These are phyloP conservation scores for Montipora sp. DNA, from an alignment of 64 coral and sea anemone genomes.

Conservation along the genomic window DNA sequence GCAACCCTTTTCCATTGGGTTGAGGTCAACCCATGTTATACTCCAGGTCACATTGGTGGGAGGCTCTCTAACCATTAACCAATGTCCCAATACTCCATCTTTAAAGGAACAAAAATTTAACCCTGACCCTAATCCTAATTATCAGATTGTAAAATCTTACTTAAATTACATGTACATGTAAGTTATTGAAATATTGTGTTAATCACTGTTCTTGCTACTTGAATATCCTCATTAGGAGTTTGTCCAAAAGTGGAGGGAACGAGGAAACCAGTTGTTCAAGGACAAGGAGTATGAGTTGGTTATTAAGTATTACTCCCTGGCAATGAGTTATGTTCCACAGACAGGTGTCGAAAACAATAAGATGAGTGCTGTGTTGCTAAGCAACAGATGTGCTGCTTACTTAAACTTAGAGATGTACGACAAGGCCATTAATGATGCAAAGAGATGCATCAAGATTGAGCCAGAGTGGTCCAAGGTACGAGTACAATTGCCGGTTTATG, in stretches of 20 bases:
- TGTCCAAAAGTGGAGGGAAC: slow-evolving; percentile 41
- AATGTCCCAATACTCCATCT: too few species aligned
- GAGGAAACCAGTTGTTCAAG: slow-evolving; percentile 47
- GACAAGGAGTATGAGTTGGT: slow-evolving; percentile 34
- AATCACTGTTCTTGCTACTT: neutral
- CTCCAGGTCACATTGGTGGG: too few species aligned
- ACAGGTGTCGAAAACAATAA: neutral
- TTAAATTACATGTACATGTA: neutral
- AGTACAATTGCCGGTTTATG: too few species aligned
- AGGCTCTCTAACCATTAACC: too few species aligned
- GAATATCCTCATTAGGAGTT: neutral
- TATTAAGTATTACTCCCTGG: slow-evolving; percentile 47
- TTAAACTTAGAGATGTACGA: slow-evolving; percentile 44
- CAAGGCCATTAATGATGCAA: slow-evolving; percentile 56
- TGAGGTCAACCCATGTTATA: too few species aligned
- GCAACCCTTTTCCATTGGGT: too few species aligned
- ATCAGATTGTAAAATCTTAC: neutral
- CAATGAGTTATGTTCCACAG: slow-evolving; percentile 45
- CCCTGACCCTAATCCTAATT: too few species aligned
- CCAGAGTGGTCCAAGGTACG: slow-evolving; percentile 66
- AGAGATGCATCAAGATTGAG: slow-evolving; percentile 44
- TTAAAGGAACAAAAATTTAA: too few species aligned
- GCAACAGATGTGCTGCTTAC: slow-evolving; percentile 62
- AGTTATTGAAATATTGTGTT: too few species aligned
- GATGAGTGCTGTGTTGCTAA: slow-evolving; percentile 26